Conservation (phyloP, 1,140 invertebrate genomes). For the Lithobius niger region DNA sequence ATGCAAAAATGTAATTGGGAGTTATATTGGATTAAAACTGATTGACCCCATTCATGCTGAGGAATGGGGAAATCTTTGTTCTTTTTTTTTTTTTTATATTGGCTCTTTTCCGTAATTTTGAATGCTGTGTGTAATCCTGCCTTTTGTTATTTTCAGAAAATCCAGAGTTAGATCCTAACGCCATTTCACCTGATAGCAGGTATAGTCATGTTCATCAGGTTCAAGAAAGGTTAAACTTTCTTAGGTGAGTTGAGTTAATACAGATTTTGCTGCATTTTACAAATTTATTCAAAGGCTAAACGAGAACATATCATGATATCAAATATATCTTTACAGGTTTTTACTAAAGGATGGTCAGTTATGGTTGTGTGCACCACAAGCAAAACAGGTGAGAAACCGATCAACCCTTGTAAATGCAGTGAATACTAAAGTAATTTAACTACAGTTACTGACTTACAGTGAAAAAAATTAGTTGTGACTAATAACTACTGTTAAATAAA, state of each 20-base stretch:
- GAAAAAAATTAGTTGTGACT: no score
- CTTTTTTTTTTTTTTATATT: background rate
- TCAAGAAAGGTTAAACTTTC: constrained; percentile 84
- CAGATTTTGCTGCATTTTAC: no score
- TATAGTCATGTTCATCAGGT: constrained; percentile 89
- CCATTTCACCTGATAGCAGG: constrained; percentile 70
- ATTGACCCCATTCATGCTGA: no score
- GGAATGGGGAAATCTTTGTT: no score
- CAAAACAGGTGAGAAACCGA: constrained; percentile 64
- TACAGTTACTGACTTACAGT: no score
- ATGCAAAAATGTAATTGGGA: no score
- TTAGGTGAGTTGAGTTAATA: constrained; percentile 74
- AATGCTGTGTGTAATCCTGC: background rate
- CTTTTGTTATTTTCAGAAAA: constrained; percentile 37
- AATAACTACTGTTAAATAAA: no score
- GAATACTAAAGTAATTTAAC: no score
- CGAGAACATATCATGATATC: background rate
- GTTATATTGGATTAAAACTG: constrained; percentile 7
- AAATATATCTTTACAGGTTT: constrained; percentile 25
- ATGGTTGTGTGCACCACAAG: constrained; percentile 91
- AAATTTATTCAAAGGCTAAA: no score
- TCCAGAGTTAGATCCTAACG: constrained; percentile 61
- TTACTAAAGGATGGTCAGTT: constrained; percentile 69
- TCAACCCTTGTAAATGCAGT: no score
- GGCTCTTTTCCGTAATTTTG: background rate